Evolutionary conservation across 1,140 invertebrate genomes (phyloP).

Genomic region (Lasioglossum baleicum): DNA sequence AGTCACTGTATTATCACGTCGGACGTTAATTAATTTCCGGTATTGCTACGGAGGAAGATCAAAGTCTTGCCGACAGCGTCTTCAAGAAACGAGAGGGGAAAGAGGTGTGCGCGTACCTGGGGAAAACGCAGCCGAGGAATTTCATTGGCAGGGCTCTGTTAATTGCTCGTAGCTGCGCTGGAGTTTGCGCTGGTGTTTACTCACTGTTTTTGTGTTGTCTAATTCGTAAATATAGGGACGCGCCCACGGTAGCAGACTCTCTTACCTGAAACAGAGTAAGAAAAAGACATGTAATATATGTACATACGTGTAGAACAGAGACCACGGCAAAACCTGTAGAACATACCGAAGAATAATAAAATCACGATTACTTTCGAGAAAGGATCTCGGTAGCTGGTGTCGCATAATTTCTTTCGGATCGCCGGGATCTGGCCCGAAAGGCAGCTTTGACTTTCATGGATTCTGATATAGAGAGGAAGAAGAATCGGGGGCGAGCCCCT

Average conservation of each 20-base stretch:
- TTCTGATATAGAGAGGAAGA: conserved; percentile 1
- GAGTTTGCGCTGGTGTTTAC: no score
- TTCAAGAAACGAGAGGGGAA: neutral
- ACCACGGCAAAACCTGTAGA: no score
- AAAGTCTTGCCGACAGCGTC: conserved; percentile 44
- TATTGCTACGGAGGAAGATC: conserved; percentile 24
- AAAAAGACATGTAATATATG: neutral
- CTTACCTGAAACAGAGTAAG: conserved; percentile 43
- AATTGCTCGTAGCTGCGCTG: conserved; percentile 39
- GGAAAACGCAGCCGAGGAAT: conserved; percentile 28
- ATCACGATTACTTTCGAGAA: no score
- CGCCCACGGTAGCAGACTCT: no score
- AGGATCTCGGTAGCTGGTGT: neutral
- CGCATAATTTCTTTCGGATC: conserved; percentile 13
- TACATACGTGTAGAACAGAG: neutral
- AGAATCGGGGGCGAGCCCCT: neutral
- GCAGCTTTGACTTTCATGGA: conserved; percentile 35
- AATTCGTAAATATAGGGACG: no score
- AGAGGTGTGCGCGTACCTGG: neutral
- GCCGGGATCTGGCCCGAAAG: neutral
- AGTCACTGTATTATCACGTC: conserved; percentile 27
- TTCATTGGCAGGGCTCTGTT: conserved; percentile 49
- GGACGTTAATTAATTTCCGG: conserved; percentile 53
- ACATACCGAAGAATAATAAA: no score
- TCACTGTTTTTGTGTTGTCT: no score